Percentiles rank a stretch among this genome's conserved stretches.
phyloP scores from a whole-genome alignment of 2,888 invertebrate species.

The Lissonota sp. region DNA sequence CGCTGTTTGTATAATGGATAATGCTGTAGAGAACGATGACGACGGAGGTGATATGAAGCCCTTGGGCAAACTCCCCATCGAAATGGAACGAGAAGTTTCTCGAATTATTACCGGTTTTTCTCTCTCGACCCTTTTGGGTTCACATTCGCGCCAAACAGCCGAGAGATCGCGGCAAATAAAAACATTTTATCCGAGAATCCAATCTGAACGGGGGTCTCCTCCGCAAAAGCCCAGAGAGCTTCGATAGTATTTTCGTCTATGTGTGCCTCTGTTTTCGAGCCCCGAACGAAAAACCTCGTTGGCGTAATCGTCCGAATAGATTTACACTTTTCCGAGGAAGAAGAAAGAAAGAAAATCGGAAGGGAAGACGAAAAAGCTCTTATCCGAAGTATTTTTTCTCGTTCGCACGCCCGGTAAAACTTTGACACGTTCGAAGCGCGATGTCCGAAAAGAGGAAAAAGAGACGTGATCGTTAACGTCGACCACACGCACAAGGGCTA shows the following conservation, averaged over 20 bases:
- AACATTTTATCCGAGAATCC: slow-evolving; percentile 74
- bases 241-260: not conserved
- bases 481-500: slow-evolving; percentile 51
- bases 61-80: slow-evolving; percentile 71
- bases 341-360: slow-evolving; percentile 10
- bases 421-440: slow-evolving; percentile 57
- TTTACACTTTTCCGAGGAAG: slow-evolving; percentile 13
- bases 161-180: slow-evolving; percentile 75
- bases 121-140: slow-evolving; percentile 66
- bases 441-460: slow-evolving; percentile 41
- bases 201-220: slow-evolving; percentile 71
- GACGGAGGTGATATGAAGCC: slow-evolving; percentile 62
- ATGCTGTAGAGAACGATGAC: not conserved
- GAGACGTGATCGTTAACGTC: slow-evolving; percentile 63
- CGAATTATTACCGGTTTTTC: slow-evolving; percentile 73
- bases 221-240: not conserved
- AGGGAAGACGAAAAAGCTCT: slow-evolving; percentile 6
- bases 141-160: not conserved
- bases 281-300: slow-evolving; percentile 33
- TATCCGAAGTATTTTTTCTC: slow-evolving; percentile 11
- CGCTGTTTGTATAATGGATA: slow-evolving; percentile 21
- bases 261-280: not conserved
- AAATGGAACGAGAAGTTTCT: slow-evolving; percentile 64
- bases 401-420: slow-evolving; percentile 2
- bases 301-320: slow-evolving; percentile 48